These are phyloP conservation scores for Erythrocercus mccallii DNA, from an alignment of 2,113 vertebrate species.

Conservation along the genomic window DNA sequence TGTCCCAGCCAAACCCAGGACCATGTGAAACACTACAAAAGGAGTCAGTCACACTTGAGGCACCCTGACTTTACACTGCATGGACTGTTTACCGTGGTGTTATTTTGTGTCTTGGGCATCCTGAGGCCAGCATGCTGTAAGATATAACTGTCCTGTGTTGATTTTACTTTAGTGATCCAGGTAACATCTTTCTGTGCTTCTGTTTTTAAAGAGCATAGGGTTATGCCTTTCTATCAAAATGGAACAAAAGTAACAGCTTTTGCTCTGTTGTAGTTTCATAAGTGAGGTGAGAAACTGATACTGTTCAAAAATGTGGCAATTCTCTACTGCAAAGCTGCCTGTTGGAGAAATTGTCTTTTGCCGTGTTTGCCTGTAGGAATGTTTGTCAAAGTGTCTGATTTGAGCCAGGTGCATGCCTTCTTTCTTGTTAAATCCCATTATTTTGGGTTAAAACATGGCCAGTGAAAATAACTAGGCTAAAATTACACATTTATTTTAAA, in stretches of 20 bases:
- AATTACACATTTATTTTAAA: background rate
- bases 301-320: background rate
- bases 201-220: background rate
- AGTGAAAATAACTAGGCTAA: background rate
- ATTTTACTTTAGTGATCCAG: background rate
- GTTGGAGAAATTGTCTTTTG: background rate
- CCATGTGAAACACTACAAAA: background rate
- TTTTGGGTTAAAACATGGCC: background rate
- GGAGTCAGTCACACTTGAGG: background rate
- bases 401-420: background rate
- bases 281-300: background rate
- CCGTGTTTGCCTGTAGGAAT: background rate
- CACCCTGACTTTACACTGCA: background rate
- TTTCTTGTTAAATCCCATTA: background rate
- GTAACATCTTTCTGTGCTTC: background rate
- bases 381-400: background rate
- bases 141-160: background rate
- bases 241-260: background rate
- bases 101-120: background rate
- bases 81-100: accelerated
- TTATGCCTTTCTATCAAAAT: background rate
- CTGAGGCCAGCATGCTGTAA: background rate
- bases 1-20: background rate
- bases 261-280: background rate
- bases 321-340: background rate